Conservation (phyloP, 1,140 invertebrate species). For the Psix sp. region DNA sequence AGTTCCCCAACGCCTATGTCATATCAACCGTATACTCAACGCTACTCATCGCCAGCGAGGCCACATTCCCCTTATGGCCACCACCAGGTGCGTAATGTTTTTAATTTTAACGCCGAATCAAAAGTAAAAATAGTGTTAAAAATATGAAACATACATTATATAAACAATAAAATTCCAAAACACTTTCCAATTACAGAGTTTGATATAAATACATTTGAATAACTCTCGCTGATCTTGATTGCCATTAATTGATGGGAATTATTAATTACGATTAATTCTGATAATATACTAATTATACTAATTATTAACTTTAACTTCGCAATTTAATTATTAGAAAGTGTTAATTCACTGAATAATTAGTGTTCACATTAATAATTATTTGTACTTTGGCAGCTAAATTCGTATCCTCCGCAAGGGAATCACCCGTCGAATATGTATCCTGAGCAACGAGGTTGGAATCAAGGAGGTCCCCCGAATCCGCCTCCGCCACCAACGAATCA, state of each 20-base stretch:
- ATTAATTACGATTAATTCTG: no score
- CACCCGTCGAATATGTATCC: conserved; percentile 73
- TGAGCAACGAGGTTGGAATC: conserved; percentile 75
- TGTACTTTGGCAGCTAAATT: conserved; percentile 69
- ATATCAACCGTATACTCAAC: conserved; percentile 75
- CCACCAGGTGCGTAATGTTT: conserved; percentile 71
- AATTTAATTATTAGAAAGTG: no score
- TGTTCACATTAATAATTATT: conserved; percentile 23
- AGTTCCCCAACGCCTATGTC: conserved; percentile 75
- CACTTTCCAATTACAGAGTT: no score
- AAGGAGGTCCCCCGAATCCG: conserved; percentile 71
- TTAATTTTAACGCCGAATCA: no score
- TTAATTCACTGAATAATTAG: no score
- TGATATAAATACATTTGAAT: no score
- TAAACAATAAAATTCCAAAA: no score
- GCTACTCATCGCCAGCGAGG: conserved; percentile 74
- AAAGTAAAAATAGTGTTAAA: neutral
- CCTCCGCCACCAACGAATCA: conserved; percentile 72
- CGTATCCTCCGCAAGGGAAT: conserved; percentile 70
- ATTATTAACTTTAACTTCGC: no score
- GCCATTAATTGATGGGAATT: no score
- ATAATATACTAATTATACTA: no score
- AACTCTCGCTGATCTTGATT: no score
- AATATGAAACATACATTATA: no score
- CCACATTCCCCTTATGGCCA: conserved; percentile 77